phyloP scores from a whole-genome alignment of 2,113 vertebrate species.

The Zosterops borbonicus region DNA sequence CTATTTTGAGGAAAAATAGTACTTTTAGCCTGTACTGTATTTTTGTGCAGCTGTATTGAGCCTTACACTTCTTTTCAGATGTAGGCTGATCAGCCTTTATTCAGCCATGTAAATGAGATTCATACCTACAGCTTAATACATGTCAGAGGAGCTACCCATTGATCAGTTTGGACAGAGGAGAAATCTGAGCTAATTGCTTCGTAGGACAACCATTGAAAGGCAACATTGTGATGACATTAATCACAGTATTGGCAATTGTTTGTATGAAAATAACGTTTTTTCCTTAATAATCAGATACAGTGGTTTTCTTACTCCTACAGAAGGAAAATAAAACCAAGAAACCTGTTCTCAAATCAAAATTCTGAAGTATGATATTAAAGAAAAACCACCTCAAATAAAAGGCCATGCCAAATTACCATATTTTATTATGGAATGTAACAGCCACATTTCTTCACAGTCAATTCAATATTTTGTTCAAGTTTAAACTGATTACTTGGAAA shows the following conservation, averaged over 20 bases:
- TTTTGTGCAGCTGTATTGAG: not conserved
- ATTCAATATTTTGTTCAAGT: conserved; percentile 58
- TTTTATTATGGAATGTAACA: not conserved
- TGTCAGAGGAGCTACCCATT: not conserved
- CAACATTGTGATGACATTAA: not conserved
- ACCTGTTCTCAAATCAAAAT: not conserved
- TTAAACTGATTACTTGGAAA: conserved; percentile 54
- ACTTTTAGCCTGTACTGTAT: not conserved
- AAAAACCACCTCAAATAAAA: not conserved
- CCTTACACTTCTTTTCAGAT: not conserved
- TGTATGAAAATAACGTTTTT: not conserved
- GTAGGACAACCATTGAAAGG: not conserved
- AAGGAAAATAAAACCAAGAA: not conserved
- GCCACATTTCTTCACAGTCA: conserved; percentile 2
- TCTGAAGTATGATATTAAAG: not conserved
- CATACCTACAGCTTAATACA: not conserved
- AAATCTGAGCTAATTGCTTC: not conserved
- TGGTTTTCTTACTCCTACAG: not conserved
- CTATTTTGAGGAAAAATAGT: not conserved
- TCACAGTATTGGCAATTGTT: not conserved
- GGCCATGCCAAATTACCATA: not conserved
- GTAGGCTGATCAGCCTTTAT: not conserved
- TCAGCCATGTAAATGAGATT: not conserved
- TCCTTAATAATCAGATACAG: not conserved
- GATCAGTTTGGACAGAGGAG: not conserved